Percentiles rank a stretch among this genome's conserved stretches.
Evolutionary conservation across 2,888 invertebrate genomes (phyloP).

Genomic region (Matsumyia berberina): DNA sequence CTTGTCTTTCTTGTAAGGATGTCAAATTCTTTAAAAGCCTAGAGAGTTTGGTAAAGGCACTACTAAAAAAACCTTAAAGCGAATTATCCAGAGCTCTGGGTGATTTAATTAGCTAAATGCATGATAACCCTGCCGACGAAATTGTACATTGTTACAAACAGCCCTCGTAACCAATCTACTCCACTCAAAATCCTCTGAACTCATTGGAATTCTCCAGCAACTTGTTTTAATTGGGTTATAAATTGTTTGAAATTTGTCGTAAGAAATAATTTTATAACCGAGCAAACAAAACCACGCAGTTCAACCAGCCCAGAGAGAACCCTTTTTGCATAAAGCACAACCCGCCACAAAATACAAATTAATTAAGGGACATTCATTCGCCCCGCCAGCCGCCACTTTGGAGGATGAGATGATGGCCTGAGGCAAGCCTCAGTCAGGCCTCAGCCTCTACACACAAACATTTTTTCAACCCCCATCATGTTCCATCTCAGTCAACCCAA

Average conservation of each 20-base stretch:
- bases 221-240: slow-evolving; percentile 25
- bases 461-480: slow-evolving; percentile 27
- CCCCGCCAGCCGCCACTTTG: slow-evolving; percentile 46
- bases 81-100: too few species aligned
- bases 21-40: too few species aligned
- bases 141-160: too few species aligned
- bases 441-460: too few species aligned
- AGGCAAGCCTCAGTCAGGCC: too few species aligned
- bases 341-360: slow-evolving; percentile 57
- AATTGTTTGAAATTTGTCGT: slow-evolving; percentile 16
- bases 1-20: too few species aligned
- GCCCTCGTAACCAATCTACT: too few species aligned
- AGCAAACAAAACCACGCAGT: slow-evolving; percentile 3
- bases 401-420: slow-evolving; percentile 54
- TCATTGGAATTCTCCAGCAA: not conserved
- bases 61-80: too few species aligned
- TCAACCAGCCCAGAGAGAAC: not conserved
- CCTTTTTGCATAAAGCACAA: slow-evolving; percentile 29
- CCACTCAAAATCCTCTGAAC: not conserved
- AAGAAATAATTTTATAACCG: slow-evolving; percentile 8
- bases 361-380: slow-evolving; percentile 63
- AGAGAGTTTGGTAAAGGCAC: too few species aligned
- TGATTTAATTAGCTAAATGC: too few species aligned
- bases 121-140: too few species aligned
- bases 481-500: slow-evolving; percentile 1